phyloP scores from a whole-genome alignment of 2,797 vertebrate species.

The Thunnus albacares region DNA sequence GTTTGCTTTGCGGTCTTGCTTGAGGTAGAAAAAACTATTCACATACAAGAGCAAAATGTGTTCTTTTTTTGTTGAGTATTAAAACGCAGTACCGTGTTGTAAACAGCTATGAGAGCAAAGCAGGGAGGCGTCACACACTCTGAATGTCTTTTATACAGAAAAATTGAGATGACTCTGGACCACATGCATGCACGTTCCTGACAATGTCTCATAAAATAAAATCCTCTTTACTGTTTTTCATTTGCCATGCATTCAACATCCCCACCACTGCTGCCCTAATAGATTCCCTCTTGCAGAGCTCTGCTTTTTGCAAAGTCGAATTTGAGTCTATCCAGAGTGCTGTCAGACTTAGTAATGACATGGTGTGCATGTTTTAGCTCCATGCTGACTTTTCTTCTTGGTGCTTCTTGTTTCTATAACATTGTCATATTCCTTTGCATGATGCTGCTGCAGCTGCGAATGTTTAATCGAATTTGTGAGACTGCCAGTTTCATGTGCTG shows the following conservation, averaged over 20 bases:
- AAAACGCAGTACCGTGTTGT: background rate
- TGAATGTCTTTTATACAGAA: slow-evolving; percentile 4
- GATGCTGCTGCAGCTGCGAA: background rate
- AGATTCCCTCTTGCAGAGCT: background rate
- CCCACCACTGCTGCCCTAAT: background rate
- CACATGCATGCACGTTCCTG: background rate
- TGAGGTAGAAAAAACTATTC: background rate
- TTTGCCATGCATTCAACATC: background rate
- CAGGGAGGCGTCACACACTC: background rate
- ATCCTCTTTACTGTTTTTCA: background rate
- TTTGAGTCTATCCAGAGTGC: slow-evolving; percentile 5
- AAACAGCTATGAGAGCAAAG: background rate
- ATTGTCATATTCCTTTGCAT: background rate
- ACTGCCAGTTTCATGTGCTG: background rate
- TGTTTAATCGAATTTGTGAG: background rate
- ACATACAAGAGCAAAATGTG: background rate
- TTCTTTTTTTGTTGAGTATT: background rate
- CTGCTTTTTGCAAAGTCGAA: background rate
- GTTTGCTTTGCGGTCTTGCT: background rate
- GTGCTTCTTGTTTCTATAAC: background rate
- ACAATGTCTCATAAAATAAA: background rate
- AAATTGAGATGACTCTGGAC: background rate
- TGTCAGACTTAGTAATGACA: slow-evolving; percentile 41
- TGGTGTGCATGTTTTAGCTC: slow-evolving; percentile 1
- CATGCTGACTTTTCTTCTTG: background rate